Evolutionary conservation across 35 echinoderm and acorn worm species (phyloP).

Genomic region (Patiria miniata): DNA sequence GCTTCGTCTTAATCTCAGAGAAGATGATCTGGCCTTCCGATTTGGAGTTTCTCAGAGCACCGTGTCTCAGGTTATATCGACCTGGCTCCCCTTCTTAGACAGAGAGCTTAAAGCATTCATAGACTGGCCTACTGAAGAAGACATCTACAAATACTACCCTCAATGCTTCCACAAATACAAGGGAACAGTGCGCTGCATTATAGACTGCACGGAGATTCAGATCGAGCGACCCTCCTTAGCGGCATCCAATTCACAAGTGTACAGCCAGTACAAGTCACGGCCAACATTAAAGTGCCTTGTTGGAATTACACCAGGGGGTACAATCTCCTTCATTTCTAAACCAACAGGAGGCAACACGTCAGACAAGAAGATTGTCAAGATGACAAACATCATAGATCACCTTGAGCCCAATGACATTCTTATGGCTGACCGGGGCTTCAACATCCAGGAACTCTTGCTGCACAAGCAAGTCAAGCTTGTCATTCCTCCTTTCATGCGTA

Average conservation of each 20-base stretch:
- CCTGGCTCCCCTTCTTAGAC: slow-evolving; percentile 71
- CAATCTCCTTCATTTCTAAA: slow-evolving; percentile 74
- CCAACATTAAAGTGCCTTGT: slow-evolving; percentile 49
- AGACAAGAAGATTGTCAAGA: slow-evolving; percentile 66
- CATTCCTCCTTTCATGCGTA: slow-evolving; percentile 74
- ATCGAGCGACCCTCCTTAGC: slow-evolving; percentile 63
- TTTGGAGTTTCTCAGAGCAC: slow-evolving; percentile 69
- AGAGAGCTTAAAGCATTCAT: slow-evolving; percentile 70
- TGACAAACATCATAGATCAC: slow-evolving; percentile 45
- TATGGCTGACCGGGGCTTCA: slow-evolving; percentile 84
- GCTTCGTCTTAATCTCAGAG: slow-evolving; percentile 59
- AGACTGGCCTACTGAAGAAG: slow-evolving; percentile 67
- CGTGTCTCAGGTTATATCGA: slow-evolving; percentile 77
- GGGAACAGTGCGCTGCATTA: slow-evolving; percentile 72
- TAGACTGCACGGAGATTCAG: slow-evolving; percentile 81
- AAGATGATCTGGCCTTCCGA: slow-evolving; percentile 60
- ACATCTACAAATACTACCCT: slow-evolving; percentile 64
- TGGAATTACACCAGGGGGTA: slow-evolving; percentile 63
- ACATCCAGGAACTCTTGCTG: slow-evolving; percentile 84
- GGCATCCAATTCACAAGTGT: slow-evolving; percentile 66
- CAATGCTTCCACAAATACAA: slow-evolving; percentile 68
- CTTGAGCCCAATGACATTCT: slow-evolving; percentile 71
- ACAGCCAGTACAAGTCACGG: slow-evolving; percentile 74
- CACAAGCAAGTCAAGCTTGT: slow-evolving; percentile 69
- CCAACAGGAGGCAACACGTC: slow-evolving; percentile 73